Base-by-base conservation (phyloP, 2,797 vertebrate genomes). In the Enteromius anoplus region DNA sequence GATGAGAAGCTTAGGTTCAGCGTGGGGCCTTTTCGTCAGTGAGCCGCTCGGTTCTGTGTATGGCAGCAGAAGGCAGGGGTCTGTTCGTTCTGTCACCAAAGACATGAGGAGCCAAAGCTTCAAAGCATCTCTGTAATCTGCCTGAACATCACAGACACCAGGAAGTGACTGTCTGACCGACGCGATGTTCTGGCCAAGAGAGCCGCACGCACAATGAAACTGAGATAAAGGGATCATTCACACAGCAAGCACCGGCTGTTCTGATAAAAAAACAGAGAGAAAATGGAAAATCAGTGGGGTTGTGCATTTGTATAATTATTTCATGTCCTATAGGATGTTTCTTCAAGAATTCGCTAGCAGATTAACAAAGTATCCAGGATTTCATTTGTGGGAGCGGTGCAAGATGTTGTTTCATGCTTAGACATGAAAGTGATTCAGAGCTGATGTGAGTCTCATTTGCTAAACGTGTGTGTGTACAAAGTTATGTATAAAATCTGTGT, bases 61-160 rank as follows among this genome's bases (percentile, higher is more conserved):
- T 95, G 95, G 76, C 96, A 95, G 96, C 97, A 97, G 97, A 98
- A 96, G 97, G 96, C 96, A 95, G 93, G 95, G 96, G 95, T 95
- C 96, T 92, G 95, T 96, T 96, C 96, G 95, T 96, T 95, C 95
- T 93, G 94, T 95, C 95, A 95, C 94, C 92, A 95, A 95, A 95
- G 94, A 95, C 94, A 65, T 94, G 95, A 83, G 80, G 66, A 80
- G 76, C 95, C 95, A 93, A 89, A 92, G 97, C 97, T 98, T 99
- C 97, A 99, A 99, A 99, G 98, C 94, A 91, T 93, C 94, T 95
- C 96, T 97, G 96, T 99, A 98, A 98, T 98, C 97, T 97, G 96
- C 93, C 95, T 94, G 95, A 97, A 98, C 96, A 97, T 99, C 96
- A 98, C 96, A 99, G 95, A 92, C 95, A 93, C 95, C 93, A 95